Percentiles rank a stretch among this genome's conserved stretches.
Conservation (phyloP, 2,113 vertebrate species). For the Nycticebus coucang region DNA sequence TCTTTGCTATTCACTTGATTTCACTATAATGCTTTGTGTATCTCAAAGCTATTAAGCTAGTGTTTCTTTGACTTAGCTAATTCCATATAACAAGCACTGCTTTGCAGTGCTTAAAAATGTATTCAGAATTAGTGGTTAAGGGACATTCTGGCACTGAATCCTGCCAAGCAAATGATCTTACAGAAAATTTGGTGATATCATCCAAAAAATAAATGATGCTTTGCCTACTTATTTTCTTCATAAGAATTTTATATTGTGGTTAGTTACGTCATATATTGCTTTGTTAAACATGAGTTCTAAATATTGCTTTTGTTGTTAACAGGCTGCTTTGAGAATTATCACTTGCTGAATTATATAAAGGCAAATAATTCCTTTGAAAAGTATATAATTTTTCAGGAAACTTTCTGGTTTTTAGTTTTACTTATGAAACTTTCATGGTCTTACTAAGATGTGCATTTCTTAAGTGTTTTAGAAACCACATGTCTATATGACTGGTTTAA, state of each 20-base stretch:
- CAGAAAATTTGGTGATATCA: neutral
- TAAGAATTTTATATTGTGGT: neutral
- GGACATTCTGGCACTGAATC: neutral
- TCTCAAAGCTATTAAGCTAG: neutral
- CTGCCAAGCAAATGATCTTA: neutral
- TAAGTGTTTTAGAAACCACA: neutral
- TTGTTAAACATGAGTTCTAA: neutral
- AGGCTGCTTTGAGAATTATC: neutral
- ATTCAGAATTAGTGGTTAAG: neutral
- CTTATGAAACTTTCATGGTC: neutral
- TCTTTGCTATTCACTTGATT: neutral
- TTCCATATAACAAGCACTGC: neutral
- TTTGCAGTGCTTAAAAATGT: neutral
- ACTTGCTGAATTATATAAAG: neutral
- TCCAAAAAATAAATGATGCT: neutral
- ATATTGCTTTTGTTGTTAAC: neutral
- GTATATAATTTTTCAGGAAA: neutral
- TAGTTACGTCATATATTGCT: neutral
- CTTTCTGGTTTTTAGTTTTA: neutral
- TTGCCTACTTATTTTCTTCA: neutral
- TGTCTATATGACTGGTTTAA: neutral
- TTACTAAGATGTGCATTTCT: neutral
- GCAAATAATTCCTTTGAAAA: neutral
- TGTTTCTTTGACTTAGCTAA: neutral
- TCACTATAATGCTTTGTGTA: neutral